Percentiles rank a stretch among this genome's conserved stretches.
These are phyloP conservation scores for Melanerpes aurifrons DNA, from an alignment of 2,113 vertebrate species.

Conservation along the genomic window DNA sequence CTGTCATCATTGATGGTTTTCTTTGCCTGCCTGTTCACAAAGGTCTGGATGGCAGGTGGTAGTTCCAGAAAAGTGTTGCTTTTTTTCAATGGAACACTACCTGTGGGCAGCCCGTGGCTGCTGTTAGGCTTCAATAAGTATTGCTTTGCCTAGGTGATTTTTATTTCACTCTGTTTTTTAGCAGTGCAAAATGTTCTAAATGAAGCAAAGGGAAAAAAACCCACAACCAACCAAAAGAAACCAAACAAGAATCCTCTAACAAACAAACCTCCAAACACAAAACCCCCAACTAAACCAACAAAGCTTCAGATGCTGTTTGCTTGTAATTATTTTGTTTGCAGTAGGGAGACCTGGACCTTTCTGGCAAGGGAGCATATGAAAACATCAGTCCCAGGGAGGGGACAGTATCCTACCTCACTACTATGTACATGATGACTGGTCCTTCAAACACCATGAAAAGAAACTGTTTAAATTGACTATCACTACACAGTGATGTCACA, in stretches of 20 bases:
- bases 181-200: neutral
- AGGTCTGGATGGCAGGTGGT: conserved; percentile 72
- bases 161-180: neutral
- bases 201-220: neutral
- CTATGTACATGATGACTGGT: conserved; percentile 80
- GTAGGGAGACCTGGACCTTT: conserved; percentile 72
- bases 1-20: conserved; percentile 85
- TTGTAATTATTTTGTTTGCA: conserved; percentile 63
- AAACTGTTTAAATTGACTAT: conserved; percentile 28
- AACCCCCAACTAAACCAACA: neutral
- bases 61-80: conserved; percentile 13
- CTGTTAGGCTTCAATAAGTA: conserved; percentile 37
- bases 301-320: conserved; percentile 32
- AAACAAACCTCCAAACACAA: neutral
- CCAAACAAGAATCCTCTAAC: neutral
- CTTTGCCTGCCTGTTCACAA: conserved; percentile 84
- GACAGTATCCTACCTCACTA: conserved; percentile 90
- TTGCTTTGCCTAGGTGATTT: conserved; percentile 47
- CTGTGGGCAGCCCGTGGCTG: conserved; percentile 47
- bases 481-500: neutral
- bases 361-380: conserved; percentile 86
- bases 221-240: neutral
- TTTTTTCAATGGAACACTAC: conserved; percentile 60
- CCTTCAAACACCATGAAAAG: conserved; percentile 75
- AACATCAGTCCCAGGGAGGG: conserved; percentile 82